Percentiles rank a stretch among this genome's conserved stretches.
Conservation (phyloP, 1,140 invertebrate species). For the Platyscapa corneri region DNA sequence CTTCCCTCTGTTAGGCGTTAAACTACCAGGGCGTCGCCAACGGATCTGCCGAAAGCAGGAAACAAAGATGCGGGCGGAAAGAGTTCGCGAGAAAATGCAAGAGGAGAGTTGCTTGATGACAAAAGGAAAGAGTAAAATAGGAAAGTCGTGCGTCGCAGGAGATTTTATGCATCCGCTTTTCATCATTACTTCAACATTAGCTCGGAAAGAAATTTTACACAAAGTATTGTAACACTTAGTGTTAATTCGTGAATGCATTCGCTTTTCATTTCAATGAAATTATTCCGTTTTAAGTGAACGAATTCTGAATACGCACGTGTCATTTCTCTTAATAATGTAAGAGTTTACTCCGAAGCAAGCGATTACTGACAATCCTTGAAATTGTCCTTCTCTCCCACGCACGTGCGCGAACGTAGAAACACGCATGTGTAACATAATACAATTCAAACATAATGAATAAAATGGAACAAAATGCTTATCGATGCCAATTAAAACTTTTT, state of each 20-base stretch:
- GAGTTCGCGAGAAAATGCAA: slow-evolving; percentile 38
- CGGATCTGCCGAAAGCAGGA: slow-evolving; percentile 52
- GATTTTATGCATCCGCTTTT: not conserved
- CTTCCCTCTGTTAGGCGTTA: slow-evolving; percentile 50
- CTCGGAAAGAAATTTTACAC: not conserved
- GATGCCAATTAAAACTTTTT: too few relatives aligned
- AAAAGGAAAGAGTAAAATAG: not conserved
- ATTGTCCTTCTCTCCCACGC: too few relatives aligned
- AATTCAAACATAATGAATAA: too few relatives aligned
- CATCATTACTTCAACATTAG: not conserved
- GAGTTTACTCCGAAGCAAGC: too few relatives aligned
- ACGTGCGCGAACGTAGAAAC: too few relatives aligned
- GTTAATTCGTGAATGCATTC: not conserved
- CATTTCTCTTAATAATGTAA: too few relatives aligned
- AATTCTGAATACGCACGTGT: too few relatives aligned
- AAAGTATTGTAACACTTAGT: not conserved
- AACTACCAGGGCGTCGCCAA: not conserved
- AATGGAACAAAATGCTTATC: too few relatives aligned
- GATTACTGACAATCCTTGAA: too few relatives aligned
- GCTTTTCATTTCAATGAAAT: not conserved
- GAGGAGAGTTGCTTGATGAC: not conserved
- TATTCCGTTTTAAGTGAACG: not conserved
- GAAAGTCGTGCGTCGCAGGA: not conserved
- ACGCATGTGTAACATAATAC: too few relatives aligned
- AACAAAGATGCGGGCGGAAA: slow-evolving; percentile 42